Base-by-base conservation (phyloP, 1,140 invertebrate species). In the Drosophila persimilis region DNA sequence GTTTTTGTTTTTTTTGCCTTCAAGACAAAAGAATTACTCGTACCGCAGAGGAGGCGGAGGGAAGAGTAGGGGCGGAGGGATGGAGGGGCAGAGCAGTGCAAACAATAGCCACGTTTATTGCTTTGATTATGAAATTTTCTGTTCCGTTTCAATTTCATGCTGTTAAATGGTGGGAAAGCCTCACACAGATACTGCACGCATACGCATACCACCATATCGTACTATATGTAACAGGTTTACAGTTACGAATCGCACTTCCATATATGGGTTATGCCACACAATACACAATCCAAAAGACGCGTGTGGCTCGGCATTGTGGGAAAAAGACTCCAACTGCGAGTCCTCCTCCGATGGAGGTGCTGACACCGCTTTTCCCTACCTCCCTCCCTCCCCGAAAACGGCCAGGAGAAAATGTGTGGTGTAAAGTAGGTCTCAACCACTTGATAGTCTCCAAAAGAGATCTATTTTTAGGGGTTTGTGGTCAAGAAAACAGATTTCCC, bases 101-200 rank as follows among this genome's bases (percentile, higher is more conserved):
- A 66, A 85, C 80, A 86, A 85, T 81, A 57, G 77, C 64, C 51
- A 35, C 70, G 67, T 63, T 85, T 85, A 86, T 61, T 59, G 64
- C 73, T 80, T 77, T 77, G 73, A 77, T 85, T 85, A 77, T 80
- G 77, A 86, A 85, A 85, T 85, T 64, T 85, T 80, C 55, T 63
- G 62, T 73, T 71, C 61, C 69, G 62, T 73, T 74, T 73, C 64
- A 70, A 73, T 85, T 84, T 85, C 67, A 80, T 58, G 47, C 61
- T 46, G 57, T 66, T 80, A 80, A 85, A 58, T 61, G 63, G 72
- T 85, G 80, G 80, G 80, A 84, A 84, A 86, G 35, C 35, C 11
- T 4, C 35, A 39, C 35, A 39, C 35, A 39, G 11, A 39, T 13
- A 39, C 35, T 13, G 1, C 35, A 63, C 53, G 55, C 60, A 59